A percentile compares a stretch with the other conserved stretches of the same genome.
Conservation (phyloP, 1,140 invertebrate species). For the Penaeus chinensis region DNA sequence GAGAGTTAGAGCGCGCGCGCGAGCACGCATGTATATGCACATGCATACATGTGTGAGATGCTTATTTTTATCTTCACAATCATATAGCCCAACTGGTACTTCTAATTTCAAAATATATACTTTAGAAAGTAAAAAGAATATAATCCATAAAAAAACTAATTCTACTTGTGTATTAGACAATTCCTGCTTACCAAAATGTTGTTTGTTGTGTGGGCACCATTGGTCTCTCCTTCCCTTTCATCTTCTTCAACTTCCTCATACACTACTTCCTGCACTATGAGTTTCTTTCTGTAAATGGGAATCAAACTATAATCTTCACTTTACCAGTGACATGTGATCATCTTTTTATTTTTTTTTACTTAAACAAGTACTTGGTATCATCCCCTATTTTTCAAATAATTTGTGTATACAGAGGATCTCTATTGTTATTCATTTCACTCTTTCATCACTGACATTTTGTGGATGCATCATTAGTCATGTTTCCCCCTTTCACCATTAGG, state of each 20-base stretch:
- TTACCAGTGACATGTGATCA: too few relatives aligned
- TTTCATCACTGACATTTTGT: not conserved
- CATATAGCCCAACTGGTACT: too few relatives aligned
- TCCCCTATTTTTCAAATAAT: too few relatives aligned
- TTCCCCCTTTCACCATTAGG: too few relatives aligned
- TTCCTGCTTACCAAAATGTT: slow-evolving; percentile 6
- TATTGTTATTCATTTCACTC: too few relatives aligned
- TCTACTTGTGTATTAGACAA: too few relatives aligned
- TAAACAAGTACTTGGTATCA: too few relatives aligned
- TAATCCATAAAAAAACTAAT: not conserved
- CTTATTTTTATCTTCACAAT: too few relatives aligned
- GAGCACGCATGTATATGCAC: not conserved
- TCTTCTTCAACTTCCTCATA: slow-evolving; percentile 27
- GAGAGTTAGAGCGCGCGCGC: not conserved
- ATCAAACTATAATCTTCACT: not conserved
- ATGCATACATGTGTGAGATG: not conserved
- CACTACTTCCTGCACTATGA: slow-evolving; percentile 14
- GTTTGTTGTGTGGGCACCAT: slow-evolving; percentile 26
- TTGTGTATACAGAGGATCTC: too few relatives aligned
- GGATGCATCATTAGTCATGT: too few relatives aligned
- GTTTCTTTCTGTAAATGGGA: slow-evolving; percentile 11
- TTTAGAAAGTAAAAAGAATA: not conserved
- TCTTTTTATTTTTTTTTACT: too few relatives aligned
- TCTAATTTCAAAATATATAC: too few relatives aligned
- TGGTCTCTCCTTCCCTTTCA: slow-evolving; percentile 30